Evolutionary conservation across 2,888 invertebrate species (phyloP), one percentile per base, ranked within the genome.

Genomic region (Drosophila multiciliata): DNA sequence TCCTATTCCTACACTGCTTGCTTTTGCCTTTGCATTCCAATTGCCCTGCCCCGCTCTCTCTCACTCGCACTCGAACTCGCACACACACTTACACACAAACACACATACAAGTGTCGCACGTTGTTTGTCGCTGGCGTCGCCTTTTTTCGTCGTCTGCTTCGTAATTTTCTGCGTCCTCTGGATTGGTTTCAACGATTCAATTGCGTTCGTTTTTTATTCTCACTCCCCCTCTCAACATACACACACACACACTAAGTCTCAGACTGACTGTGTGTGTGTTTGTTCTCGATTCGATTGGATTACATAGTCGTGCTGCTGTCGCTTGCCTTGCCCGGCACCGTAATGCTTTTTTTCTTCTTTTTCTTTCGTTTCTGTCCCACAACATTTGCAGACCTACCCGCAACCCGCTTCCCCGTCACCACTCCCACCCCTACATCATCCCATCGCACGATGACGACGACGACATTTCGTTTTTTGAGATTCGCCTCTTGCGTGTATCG

Each of bases 101-200:
- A 67, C 54, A 61, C 20, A 73, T 62, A 80, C 59, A 88, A 89
- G 73, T 84, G 86, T 86, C 87, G 87, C 83, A 69, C 74, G 62
- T 73, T 82, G 75, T 66, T 79, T 75, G 78, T 76, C 80, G 80
- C 61, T 57, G 68, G 49, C 40, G 35, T 35, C 50, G 71, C 17
- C 54, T 20, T 78, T 80, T 76, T 74, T 78, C 73, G 64, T 81
- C 76, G 73, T 68, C 70, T 66, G 84, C 80, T 88, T 83, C 87
- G 78, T 88, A 81, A 80, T 78, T 80, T 71, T 70, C 70, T 73
- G 77, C 80, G 80, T 80, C 79, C 81, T 77, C 77, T 85, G 89
- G 89, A 89, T 89, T 85, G 85, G 85, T 80, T 89, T 89, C 85
- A 59, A 72, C 81, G 71, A 62, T 86, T 82, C 84, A 82, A 87